Evolutionary conservation across 2,797 vertebrate genomes (phyloP).

Genomic region (Ataeniobius toweri): DNA sequence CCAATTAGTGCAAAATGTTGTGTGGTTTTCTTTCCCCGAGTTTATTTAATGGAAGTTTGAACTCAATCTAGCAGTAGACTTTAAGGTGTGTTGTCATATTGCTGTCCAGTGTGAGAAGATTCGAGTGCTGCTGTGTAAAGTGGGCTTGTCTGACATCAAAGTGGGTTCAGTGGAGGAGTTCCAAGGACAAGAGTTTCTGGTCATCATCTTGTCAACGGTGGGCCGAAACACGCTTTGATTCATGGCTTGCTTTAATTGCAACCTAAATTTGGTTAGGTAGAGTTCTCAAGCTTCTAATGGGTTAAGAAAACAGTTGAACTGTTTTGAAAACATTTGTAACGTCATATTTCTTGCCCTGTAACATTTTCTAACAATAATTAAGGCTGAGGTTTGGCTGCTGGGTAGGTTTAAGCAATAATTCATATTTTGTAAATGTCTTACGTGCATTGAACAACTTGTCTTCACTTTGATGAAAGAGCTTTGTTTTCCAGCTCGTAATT

Average conservation of each 20-base stretch:
- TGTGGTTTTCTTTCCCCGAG: not conserved
- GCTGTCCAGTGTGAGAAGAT: slow-evolving; percentile 90
- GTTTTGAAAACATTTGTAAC: not conserved
- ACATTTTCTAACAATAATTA: not conserved
- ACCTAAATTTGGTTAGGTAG: not conserved
- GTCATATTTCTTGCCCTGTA: not conserved
- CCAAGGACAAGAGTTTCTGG: slow-evolving; percentile 91
- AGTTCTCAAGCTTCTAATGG: not conserved
- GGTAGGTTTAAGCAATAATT: not conserved
- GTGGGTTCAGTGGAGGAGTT: slow-evolving; percentile 98
- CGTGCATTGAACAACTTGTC: too few species aligned
- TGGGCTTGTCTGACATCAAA: slow-evolving; percentile 89
- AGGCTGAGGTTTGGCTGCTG: not conserved
- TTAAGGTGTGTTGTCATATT: not conserved
- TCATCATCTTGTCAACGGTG: slow-evolving; percentile 91
- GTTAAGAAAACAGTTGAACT: not conserved
- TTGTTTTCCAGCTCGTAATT: not conserved
- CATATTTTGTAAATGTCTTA: not conserved
- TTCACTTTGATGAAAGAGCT: not conserved
- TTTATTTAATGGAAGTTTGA: not conserved
- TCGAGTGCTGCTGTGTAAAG: slow-evolving; percentile 83
- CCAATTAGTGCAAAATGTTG: not conserved
- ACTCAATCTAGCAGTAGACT: not conserved
- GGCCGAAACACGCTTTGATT: slow-evolving; percentile 28
- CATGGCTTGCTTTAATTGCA: not conserved